Conservation (phyloP, 2,888 invertebrate species). For the Eupithecia abbreviata region DNA sequence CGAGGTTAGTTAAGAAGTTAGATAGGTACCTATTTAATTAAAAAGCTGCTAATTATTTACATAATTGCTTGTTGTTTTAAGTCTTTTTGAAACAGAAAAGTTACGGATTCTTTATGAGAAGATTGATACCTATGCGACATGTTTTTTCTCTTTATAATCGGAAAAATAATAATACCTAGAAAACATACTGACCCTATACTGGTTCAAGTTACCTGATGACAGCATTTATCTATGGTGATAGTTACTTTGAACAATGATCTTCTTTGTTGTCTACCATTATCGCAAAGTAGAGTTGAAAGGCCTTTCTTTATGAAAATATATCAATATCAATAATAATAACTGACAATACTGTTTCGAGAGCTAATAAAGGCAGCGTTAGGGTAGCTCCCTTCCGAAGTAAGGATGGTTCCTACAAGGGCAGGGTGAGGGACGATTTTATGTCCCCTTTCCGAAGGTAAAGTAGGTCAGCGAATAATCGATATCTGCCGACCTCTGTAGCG, state of each 20-base stretch:
- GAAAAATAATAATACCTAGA: neutral
- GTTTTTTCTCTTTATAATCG: neutral
- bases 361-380: neutral
- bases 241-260: neutral
- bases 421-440: neutral
- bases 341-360: neutral
- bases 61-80: neutral
- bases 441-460: neutral
- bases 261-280: neutral
- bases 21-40: neutral
- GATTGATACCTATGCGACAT: neutral
- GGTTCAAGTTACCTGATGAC: neutral
- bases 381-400: neutral
- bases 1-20: too few species aligned
- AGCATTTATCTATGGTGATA: too few species aligned
- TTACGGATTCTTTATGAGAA: neutral
- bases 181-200: neutral
- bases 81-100: neutral
- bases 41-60: neutral
- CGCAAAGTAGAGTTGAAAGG: neutral
- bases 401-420: neutral
- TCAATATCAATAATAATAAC: too few species aligned
- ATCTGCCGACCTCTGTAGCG: neutral
- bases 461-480: constrained; percentile 2
- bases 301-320: neutral